Evolutionary conservation across 2,888 invertebrate species (phyloP), one percentile per base, ranked within the genome.

Genomic region (Torymus texanus): DNA sequence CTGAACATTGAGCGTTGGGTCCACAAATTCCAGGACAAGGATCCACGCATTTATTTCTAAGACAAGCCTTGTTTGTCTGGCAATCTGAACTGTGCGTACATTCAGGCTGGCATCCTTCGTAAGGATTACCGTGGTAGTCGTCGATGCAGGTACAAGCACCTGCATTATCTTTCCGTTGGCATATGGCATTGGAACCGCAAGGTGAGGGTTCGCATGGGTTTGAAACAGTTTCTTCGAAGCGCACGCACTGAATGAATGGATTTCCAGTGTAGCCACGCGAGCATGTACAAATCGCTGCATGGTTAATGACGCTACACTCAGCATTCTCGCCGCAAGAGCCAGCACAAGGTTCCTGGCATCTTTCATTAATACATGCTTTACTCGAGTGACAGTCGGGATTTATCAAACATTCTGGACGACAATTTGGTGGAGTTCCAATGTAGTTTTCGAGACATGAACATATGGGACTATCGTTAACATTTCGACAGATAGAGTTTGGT

Each of bases 1-100:
- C 96, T 62, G 94, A 93, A 87, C 97, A 97, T 87, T 95, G 94
- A 2, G 97, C 96, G 88, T 95, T 94, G 74, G 93, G 92, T 8
- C 97, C 97, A 88, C 97, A 97, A 79, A 95, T 93, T 80, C 96
- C 96, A 14, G 95, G 95, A 85, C 97, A 97, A 61, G 97, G 97
- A 91, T 97, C 95, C 71, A 92, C 92, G 87, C 97, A 97, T 89
- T 96, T 96, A 88, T 95, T 95, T 85, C 95, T 93, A 62, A 95
- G 92, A 86, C 97, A 97, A 62, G 96, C 94, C 88, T 94, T 95
- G 87, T 96, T 95, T 2, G 95, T 94, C 53, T 95, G 93, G 89
- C 97, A 97, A 87, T 97, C 97, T 0, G 96, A 94, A 88, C 95
- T 97, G 1, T 96, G 92, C 55, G 96, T 94, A 89, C 97, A 97